Percentiles rank a stretch among this genome's conserved stretches.
Conservation (phyloP, 2,113 vertebrate genomes). For the Larimichthys crocea region DNA sequence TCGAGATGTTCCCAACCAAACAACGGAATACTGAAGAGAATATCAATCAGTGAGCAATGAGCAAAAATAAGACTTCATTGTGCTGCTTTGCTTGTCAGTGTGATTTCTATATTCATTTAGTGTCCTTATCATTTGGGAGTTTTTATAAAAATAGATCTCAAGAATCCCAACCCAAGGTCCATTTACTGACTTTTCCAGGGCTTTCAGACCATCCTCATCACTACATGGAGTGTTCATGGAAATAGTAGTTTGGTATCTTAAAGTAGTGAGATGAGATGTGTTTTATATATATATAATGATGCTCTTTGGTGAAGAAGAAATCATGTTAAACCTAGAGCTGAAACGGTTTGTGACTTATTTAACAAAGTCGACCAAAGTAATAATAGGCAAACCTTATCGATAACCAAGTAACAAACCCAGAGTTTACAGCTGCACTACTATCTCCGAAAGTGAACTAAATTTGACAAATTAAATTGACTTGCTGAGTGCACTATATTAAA, state of each 20-base stretch:
- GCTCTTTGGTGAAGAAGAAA: not conserved
- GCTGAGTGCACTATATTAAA: not conserved
- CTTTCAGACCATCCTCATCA: not conserved
- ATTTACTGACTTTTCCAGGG: not conserved
- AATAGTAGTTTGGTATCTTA: not conserved
- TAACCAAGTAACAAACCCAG: not conserved
- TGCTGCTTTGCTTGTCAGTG: not conserved
- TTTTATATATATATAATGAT: too few relatives aligned
- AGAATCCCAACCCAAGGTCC: not conserved
- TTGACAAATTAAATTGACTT: not conserved
- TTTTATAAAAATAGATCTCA: not conserved
- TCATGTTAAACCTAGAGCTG: not conserved
- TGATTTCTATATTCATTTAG: not conserved
- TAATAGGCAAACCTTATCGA: not conserved
- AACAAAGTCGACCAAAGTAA: not conserved
- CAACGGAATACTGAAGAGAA: not conserved
- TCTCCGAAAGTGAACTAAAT: not conserved
- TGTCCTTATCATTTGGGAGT: not conserved
- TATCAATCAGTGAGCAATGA: not conserved
- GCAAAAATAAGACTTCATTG: too few relatives aligned
- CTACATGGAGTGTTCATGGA: not conserved
- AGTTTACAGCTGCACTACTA: not conserved
- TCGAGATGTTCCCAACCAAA: not conserved
- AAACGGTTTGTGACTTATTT: not conserved
- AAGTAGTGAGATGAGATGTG: not conserved